Conservation (phyloP, 2,888 invertebrate genomes). For the Rhingia rostrata region DNA sequence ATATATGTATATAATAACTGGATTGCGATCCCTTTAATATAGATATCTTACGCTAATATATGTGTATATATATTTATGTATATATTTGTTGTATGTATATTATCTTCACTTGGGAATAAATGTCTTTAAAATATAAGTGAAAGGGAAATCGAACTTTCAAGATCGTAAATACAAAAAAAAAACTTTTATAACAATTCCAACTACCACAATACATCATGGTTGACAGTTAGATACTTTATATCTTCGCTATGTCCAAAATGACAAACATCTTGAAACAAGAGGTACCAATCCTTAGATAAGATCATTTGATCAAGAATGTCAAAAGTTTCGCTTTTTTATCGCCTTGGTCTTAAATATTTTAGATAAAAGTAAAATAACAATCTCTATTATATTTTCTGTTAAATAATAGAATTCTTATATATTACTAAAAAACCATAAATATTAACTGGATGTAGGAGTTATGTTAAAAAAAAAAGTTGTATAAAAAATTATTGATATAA, state of each 20-base stretch:
- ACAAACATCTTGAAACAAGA: no score
- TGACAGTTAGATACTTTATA: no score
- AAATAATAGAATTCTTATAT: no score
- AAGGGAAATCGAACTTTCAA: slow-evolving; percentile 1
- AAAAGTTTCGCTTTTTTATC: no score
- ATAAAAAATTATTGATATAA: slow-evolving; percentile 24
- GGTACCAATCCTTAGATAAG: no score
- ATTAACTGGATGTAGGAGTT: no score
- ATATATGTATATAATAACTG: slow-evolving; percentile 65
- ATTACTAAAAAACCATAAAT: no score
- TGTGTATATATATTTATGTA: slow-evolving; percentile 59
- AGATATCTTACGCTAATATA: slow-evolving; percentile 63
- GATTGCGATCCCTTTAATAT: slow-evolving; percentile 64
- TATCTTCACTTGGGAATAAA: slow-evolving; percentile 58
- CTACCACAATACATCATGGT: neutral
- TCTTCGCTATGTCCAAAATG: no score
- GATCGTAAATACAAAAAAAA: neutral
- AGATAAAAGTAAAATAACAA: no score
- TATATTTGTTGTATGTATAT: slow-evolving; percentile 67
- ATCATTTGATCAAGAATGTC: no score
- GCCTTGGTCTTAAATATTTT: no score
- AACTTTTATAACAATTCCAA: slow-evolving; percentile 1
- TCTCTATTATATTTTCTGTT: no score
- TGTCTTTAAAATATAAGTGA: slow-evolving; percentile 22
- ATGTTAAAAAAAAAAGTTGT: neutral